Base-by-base conservation (phyloP, 2,113 vertebrate genomes). In the Amphiprion percula region DNA sequence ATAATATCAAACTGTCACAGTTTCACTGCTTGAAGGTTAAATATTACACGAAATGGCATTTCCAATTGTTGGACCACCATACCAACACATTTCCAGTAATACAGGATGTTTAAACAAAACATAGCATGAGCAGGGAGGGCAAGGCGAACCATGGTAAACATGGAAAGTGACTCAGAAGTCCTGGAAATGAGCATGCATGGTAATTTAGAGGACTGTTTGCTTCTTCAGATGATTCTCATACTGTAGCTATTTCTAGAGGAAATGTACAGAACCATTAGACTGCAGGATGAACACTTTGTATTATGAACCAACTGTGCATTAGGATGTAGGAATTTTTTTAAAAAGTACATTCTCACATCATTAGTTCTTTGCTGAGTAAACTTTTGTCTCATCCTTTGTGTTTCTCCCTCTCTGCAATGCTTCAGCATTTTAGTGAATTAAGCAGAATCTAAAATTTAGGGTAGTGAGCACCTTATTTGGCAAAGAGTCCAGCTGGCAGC, bases 81-180 rank as follows among this genome's bases (percentile, higher is more conserved):
- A 26, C 16, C 1, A 1, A 63, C 21, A 63, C 11, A 49, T 65
- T 85, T 83, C 47, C 66, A 69, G 5, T 70, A 68, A 81, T 58
- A 41, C 23, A 12, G 44, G 24, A 50, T 71, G 65, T 74, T 85
- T 82, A 39, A 50, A 82, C 28, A 37, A 77, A 68, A 52, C 19
- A 44, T 74, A 58, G 23, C 2, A 44, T 21, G 49, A 68, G 50
- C 9, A 23, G 30, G 17, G 26, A 66, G 63, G 66, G 39, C 50
- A 77, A 79, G 64, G 66, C 65, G 59, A 86, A 50, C 58, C 37
- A n/a, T 50, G 26, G 64, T 33, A 53, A 77, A 74, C 65, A 78
- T 56, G 69, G 66, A 33, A 82, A 49, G 80, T 82, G 75, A 74
- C 44, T 88, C 69, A 72, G 17, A 58, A 6, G 49, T 55, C 63